Conservation (phyloP, 2,888 invertebrate genomes). For the Ametastegia equiseti region DNA sequence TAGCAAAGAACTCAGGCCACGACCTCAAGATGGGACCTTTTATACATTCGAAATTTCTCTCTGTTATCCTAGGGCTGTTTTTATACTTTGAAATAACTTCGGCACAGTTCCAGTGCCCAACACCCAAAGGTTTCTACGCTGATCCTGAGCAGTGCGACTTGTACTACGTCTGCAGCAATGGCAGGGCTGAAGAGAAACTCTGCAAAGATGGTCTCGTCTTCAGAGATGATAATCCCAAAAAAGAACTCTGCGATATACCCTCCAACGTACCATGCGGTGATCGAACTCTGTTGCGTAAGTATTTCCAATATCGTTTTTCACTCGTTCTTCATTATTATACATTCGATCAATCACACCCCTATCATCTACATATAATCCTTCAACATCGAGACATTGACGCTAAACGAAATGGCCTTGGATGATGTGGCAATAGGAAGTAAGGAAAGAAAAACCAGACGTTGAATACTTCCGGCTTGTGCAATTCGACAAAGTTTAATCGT, state of each 20-base stretch:
- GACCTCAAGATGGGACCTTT: slow-evolving; percentile 41
- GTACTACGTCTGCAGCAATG: slow-evolving; percentile 85
- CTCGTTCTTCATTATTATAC: background rate
- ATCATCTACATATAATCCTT: background rate
- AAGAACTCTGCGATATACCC: slow-evolving; percentile 87
- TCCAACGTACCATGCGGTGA: slow-evolving; percentile 88
- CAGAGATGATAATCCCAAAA: slow-evolving; percentile 84
- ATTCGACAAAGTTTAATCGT: background rate
- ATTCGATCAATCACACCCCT: background rate
- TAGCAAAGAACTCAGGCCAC: slow-evolving; percentile 47
- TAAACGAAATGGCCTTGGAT: background rate
- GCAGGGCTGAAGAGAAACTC: slow-evolving; percentile 81
- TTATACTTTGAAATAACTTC: slow-evolving; percentile 43
- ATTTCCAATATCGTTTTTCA: slow-evolving; percentile 39
- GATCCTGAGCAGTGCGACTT: slow-evolving; percentile 88
- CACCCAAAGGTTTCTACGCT: slow-evolving; percentile 85
- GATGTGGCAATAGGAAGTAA: background rate
- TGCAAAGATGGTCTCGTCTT: slow-evolving; percentile 90
- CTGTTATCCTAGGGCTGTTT: slow-evolving; percentile 51
- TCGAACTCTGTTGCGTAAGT: slow-evolving; percentile 86
- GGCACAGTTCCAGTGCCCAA: slow-evolving; percentile 82
- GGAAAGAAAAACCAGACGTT: background rate
- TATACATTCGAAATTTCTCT: background rate
- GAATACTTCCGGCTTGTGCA: background rate
- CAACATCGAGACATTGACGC: background rate